These are phyloP conservation scores for Anthopleura xanthogrammica DNA, from an alignment of 92 coral and sea anemone genomes.

Conservation along the genomic window DNA sequence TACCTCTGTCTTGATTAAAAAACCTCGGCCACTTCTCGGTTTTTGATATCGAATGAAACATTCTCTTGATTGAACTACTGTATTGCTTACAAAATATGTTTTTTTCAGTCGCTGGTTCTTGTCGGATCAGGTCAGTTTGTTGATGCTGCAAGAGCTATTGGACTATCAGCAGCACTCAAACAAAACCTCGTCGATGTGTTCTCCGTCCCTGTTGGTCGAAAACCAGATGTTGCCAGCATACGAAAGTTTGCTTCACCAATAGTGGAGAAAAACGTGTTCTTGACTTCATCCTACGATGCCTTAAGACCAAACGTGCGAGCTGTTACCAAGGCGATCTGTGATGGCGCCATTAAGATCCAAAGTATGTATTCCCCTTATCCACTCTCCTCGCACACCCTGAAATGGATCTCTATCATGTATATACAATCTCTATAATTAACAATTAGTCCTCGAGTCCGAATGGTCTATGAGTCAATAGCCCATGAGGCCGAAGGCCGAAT, in stretches of 20 bases:
- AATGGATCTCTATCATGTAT: background rate
- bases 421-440: too few relatives aligned
- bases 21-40: too few relatives aligned
- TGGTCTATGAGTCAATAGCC: too few relatives aligned
- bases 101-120: constrained; percentile 63
- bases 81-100: background rate
- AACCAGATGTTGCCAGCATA: constrained; percentile 64
- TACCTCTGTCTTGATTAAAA: too few relatives aligned
- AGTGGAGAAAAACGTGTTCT: constrained; percentile 73
- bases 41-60: too few relatives aligned
- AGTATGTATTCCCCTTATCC: background rate
- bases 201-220: constrained; percentile 63
- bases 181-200: constrained; percentile 62
- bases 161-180: constrained; percentile 46
- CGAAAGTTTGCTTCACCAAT: constrained; percentile 64
- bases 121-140: constrained; percentile 60
- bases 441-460: too few relatives aligned
- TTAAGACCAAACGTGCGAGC: constrained; percentile 62
- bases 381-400: background rate
- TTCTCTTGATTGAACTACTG: too few relatives aligned
- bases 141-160: constrained; percentile 48
- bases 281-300: constrained; percentile 74
- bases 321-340: constrained; percentile 66
- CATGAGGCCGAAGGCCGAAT: too few relatives aligned
- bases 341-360: constrained; percentile 60